Percentiles rank a stretch among this genome's conserved stretches.
phyloP scores from a whole-genome alignment of 2,113 vertebrate genomes.

The Phoxinus phoxinus region DNA sequence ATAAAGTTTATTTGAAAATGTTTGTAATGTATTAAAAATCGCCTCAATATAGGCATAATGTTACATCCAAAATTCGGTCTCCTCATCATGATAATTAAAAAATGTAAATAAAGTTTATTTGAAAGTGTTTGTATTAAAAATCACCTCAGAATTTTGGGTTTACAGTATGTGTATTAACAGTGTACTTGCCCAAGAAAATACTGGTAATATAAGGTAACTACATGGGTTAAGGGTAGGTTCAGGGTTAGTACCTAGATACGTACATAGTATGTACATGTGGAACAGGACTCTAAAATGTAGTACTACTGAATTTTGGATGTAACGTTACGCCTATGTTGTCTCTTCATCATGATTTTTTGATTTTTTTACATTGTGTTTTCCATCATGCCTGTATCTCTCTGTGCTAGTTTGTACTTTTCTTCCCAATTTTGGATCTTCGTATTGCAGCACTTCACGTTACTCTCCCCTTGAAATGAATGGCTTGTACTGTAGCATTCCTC shows the following conservation, averaged over 20 bases:
- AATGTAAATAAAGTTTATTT: neutral
- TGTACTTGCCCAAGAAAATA: too few relatives aligned
- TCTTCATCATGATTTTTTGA: neutral
- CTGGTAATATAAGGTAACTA: too few relatives aligned
- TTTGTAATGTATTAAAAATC: too few relatives aligned
- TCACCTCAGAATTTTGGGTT: neutral
- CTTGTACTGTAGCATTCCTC: neutral
- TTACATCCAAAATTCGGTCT: too few relatives aligned
- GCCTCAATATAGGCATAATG: too few relatives aligned
- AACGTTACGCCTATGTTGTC: neutral
- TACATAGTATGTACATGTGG: too few relatives aligned
- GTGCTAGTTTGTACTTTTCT: slow-evolving; percentile 5
- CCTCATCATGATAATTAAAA: too few relatives aligned
- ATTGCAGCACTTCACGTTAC: neutral
- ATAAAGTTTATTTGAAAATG: too few relatives aligned
- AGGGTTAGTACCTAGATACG: too few relatives aligned
- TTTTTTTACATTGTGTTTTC: neutral
- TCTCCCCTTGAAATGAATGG: neutral
- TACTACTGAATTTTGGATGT: neutral
- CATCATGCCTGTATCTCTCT: neutral
- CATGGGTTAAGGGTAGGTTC: too few relatives aligned
- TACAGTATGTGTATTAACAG: too few relatives aligned
- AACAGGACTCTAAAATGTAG: too few relatives aligned
- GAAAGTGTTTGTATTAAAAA: neutral
- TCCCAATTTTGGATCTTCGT: neutral